Percentiles rank a stretch among this genome's conserved stretches.
Conservation (phyloP, 2,113 vertebrate species). For the Cryptomyrus ogoouensis region DNA sequence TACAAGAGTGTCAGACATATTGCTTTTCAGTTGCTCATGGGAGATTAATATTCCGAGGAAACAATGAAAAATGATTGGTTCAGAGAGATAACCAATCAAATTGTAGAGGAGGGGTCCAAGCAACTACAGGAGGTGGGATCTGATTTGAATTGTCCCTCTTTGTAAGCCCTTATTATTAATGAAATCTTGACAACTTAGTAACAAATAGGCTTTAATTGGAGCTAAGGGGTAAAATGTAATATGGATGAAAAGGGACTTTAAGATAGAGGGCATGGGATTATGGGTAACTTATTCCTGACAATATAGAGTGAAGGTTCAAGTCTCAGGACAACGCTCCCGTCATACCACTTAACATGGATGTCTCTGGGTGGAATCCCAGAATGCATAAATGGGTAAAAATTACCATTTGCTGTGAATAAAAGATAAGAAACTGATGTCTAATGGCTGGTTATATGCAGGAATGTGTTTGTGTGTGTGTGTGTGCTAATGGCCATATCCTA, state of each 20-base stretch:
- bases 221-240: background rate
- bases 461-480: background rate
- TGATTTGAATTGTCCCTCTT: background rate
- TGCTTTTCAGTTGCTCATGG: background rate
- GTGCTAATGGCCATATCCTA: background rate
- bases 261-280: background rate
- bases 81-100: background rate
- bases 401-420: background rate
- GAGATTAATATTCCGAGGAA: background rate
- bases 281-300: background rate
- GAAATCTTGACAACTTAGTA: background rate
- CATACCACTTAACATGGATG: background rate
- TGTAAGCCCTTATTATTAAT: background rate
- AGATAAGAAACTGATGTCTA: background rate
- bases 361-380: background rate
- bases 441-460: background rate
- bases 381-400: background rate
- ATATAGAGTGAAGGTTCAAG: background rate
- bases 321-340: background rate
- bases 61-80: background rate
- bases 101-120: background rate
- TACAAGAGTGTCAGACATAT: background rate
- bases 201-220: background rate
- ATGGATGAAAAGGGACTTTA: background rate
- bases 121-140: background rate